phyloP scores from a whole-genome alignment of 2,797 vertebrate genomes.

The Diplodus sargus region DNA sequence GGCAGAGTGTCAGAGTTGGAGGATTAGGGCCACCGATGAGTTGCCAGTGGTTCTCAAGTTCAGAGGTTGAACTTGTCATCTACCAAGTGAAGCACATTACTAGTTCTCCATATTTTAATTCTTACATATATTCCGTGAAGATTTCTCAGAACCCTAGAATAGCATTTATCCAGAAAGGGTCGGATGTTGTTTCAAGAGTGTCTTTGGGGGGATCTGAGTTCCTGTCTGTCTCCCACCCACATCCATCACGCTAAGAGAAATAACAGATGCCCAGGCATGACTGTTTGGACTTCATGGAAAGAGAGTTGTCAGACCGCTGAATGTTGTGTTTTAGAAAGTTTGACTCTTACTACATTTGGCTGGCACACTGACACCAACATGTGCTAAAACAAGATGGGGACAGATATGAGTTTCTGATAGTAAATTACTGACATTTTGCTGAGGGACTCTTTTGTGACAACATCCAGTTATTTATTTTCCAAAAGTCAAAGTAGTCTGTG shows the following conservation, averaged over 20 bases:
- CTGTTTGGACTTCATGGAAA: constrained; percentile 55
- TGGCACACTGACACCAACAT: background rate
- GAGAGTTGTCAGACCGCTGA: constrained; percentile 24
- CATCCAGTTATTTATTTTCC: background rate
- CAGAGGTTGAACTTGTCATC: background rate
- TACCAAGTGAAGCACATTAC: background rate
- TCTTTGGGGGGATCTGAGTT: constrained; percentile 79
- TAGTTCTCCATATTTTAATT: constrained; percentile 13
- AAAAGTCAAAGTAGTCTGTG: background rate
- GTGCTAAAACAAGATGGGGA: background rate
- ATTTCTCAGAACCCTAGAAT: constrained; percentile 74
- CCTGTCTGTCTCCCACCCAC: constrained; percentile 85
- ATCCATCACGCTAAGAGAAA: constrained; percentile 80
- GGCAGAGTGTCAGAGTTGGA: no score
- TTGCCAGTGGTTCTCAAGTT: constrained; percentile 14
- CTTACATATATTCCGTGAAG: constrained; percentile 32
- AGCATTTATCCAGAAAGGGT: constrained; percentile 78
- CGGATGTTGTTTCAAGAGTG: constrained; percentile 80
- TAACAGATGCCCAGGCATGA: constrained; percentile 78
- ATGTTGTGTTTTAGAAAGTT: constrained; percentile 31
- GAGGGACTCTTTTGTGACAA: background rate
- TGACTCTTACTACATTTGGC: constrained; percentile 23
- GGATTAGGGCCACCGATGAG: no score
- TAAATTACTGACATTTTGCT: background rate
- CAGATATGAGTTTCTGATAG: background rate